Conservation (phyloP, 2,888 invertebrate species). For the Aphidoletes aphidimyza region DNA sequence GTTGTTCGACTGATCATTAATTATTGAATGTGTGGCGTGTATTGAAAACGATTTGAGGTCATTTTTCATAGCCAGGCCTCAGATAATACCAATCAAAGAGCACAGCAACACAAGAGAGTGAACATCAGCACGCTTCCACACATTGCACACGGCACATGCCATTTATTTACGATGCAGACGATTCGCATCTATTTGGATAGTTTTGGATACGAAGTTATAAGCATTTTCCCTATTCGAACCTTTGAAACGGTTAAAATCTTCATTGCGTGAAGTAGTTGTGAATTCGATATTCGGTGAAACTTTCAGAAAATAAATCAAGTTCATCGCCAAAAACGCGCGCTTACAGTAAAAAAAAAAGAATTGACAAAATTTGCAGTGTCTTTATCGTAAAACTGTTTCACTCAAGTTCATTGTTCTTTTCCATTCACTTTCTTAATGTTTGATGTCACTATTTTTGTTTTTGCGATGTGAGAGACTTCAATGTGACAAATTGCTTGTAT, state of each 20-base stretch:
- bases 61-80: constrained; percentile 58
- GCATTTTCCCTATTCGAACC: too few relatives aligned
- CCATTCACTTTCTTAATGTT: constrained; percentile 2
- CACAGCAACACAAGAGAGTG: constrained; percentile 55
- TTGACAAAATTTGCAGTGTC: neutral
- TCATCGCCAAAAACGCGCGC: too few relatives aligned
- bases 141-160: neutral
- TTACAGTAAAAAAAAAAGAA: too few relatives aligned
- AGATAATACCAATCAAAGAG: constrained; percentile 51
- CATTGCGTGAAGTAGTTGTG: too few relatives aligned
- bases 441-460: neutral
- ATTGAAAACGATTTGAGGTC: constrained; percentile 59
- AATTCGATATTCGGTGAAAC: too few relatives aligned
- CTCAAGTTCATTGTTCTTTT: neutral
- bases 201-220: too few relatives aligned
- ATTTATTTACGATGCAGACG: neutral
- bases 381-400: neutral
- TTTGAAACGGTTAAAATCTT: too few relatives aligned
- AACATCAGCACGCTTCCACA: constrained; percentile 42
- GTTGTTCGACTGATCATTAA: constrained; percentile 58
- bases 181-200: neutral
- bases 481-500: neutral
- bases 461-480: too few relatives aligned
- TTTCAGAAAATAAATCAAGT: too few relatives aligned
- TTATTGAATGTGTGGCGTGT: constrained; percentile 56